Evolutionary conservation across 1,140 invertebrate species (phyloP).

Genomic region (Holotrichia oblita): DNA sequence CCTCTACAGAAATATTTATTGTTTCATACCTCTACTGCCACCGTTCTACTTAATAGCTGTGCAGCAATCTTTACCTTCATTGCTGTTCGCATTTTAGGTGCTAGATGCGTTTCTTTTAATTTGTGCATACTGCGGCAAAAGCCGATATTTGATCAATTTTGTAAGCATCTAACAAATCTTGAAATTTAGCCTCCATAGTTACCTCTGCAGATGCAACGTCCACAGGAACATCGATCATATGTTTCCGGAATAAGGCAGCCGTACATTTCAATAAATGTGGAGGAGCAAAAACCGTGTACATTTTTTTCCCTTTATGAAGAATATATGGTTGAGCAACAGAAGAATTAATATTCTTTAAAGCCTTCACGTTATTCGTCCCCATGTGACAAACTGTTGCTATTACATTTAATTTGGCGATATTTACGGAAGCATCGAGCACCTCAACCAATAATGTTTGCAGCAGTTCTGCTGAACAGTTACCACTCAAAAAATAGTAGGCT

Average conservation of each 20-base stretch:
- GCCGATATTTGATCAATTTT: slow-evolving; percentile 43
- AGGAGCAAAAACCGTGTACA: slow-evolving; percentile 43
- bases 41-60: too few species aligned
- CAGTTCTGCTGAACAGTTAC: slow-evolving; percentile 40
- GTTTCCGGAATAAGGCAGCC: slow-evolving; percentile 43
- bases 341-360: neutral
- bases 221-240: slow-evolving; percentile 35
- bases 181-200: slow-evolving; percentile 42
- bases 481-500: slow-evolving; percentile 47
- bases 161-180: slow-evolving; percentile 41
- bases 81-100: too few species aligned
- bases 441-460: slow-evolving; percentile 12
- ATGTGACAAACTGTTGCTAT: slow-evolving; percentile 42
- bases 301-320: slow-evolving; percentile 38
- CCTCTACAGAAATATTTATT: slow-evolving; percentile 39
- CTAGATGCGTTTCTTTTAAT: too few species aligned
- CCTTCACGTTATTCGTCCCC: slow-evolving; percentile 36
- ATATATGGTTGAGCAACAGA: neutral
- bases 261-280: slow-evolving; percentile 48
- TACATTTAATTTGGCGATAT: slow-evolving; percentile 8
- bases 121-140: slow-evolving; percentile 45
- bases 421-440: neutral
- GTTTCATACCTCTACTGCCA: slow-evolving; percentile 15
- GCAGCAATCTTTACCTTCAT: too few species aligned
- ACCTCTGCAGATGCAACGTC: neutral